Percentiles rank a stretch among this genome's conserved stretches.
Evolutionary conservation across 2,888 invertebrate genomes (phyloP).

Genomic region (Yponomeuta sedellus): DNA sequence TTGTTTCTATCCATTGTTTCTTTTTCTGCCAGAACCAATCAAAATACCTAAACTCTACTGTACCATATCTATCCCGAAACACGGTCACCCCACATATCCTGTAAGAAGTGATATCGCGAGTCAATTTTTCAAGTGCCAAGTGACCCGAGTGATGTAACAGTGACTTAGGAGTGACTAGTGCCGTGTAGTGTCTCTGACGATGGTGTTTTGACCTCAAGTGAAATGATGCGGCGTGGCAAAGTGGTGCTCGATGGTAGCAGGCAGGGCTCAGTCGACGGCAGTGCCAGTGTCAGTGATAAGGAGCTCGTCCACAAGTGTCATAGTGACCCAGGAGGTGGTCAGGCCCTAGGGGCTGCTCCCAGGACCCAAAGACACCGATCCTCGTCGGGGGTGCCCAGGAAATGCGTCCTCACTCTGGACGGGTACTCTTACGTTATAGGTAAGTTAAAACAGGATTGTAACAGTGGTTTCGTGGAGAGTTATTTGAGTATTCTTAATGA

Average conservation of each 20-base stretch:
- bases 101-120: background rate
- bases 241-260: constrained; percentile 66
- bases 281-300: constrained; percentile 64
- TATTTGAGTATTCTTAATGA: too few relatives aligned
- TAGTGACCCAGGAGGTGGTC: constrained; percentile 79
- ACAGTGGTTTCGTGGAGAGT: too few relatives aligned
- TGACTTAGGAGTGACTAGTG: background rate
- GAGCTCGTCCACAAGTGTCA: constrained; percentile 82
- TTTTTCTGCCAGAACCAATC: background rate
- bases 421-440: constrained; percentile 93
- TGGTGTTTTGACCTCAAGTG: constrained; percentile 28
- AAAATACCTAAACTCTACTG: background rate
- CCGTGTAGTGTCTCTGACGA: constrained; percentile 4
- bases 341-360: constrained; percentile 56
- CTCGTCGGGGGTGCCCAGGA: constrained; percentile 78
- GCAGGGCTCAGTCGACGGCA: constrained; percentile 68
- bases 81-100: background rate
- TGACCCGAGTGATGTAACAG: background rate
- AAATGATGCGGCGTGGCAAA: constrained; percentile 69
- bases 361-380: constrained; percentile 60
- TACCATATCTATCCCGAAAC: background rate
- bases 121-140: background rate
- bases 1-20: too few relatives aligned
- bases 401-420: constrained; percentile 89
- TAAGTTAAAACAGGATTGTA: constrained; percentile 33